Percentiles rank a stretch among this genome's conserved stretches.
These are phyloP conservation scores for Xanthorhoe designata DNA, from an alignment of 2,888 invertebrate species.

Conservation along the genomic window DNA sequence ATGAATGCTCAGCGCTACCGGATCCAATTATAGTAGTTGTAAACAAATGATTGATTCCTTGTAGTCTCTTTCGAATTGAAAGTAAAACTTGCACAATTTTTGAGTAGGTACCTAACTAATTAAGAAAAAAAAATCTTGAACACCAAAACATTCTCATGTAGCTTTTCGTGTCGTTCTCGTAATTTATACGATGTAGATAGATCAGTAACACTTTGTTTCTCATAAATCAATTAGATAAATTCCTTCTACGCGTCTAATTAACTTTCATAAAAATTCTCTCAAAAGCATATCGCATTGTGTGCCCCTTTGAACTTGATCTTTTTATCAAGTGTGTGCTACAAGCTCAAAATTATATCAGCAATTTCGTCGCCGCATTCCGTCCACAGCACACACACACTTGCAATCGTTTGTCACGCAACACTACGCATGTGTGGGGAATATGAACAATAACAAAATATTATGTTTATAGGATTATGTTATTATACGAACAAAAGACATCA, in stretches of 20 bases:
- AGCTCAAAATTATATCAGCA: slow-evolving; percentile 73
- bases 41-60: slow-evolving; percentile 59
- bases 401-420: slow-evolving; percentile 39
- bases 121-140: neutral
- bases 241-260: slow-evolving; percentile 7
- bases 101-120: neutral
- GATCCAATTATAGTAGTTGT: slow-evolving; percentile 65
- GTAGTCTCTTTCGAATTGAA: slow-evolving; percentile 22
- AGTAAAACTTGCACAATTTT: slow-evolving; percentile 4
- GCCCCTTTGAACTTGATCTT: slow-evolving; percentile 83
- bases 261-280: slow-evolving; percentile 45
- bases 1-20: slow-evolving; percentile 63
- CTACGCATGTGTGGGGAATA: slow-evolving; percentile 21
- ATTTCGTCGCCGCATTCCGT: slow-evolving; percentile 67
- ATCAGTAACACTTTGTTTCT: slow-evolving; percentile 5
- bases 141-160: neutral
- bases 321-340: slow-evolving; percentile 73
- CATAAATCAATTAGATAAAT: slow-evolving; percentile 25
- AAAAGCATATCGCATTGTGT: slow-evolving; percentile 59
- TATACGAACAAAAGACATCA: slow-evolving; percentile 44
- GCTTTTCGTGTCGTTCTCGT: neutral
- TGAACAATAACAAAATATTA: neutral
- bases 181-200: neutral
- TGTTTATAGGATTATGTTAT: slow-evolving; percentile 1
- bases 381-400: slow-evolving; percentile 61